phyloP scores from a whole-genome alignment of 2,113 vertebrate species.

The Nothocercus julius region DNA sequence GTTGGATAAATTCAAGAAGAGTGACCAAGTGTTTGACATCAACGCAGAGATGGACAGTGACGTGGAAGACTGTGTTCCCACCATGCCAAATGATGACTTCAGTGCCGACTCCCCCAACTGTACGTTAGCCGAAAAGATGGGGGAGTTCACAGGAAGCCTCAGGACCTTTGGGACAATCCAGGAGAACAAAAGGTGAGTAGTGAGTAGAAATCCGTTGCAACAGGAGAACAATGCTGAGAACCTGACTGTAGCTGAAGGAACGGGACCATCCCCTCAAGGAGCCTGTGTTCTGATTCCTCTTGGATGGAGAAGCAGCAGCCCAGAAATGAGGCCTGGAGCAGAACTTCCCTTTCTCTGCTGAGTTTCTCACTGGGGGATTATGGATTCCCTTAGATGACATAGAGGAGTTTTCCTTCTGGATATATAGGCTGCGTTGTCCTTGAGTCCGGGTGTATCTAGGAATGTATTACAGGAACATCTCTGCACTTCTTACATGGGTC shows the following conservation, averaged over 20 bases:
- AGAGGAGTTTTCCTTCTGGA: neutral
- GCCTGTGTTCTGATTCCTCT: neutral
- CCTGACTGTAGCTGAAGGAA: neutral
- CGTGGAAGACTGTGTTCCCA: slow-evolving; percentile 53
- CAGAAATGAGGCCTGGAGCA: neutral
- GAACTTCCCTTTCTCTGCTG: neutral
- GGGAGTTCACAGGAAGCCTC: slow-evolving; percentile 59
- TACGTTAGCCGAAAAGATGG: neutral
- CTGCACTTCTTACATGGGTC: neutral
- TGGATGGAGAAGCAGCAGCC: neutral
- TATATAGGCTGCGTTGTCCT: neutral
- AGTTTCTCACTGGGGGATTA: neutral
- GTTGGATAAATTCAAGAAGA: slow-evolving; percentile 88
- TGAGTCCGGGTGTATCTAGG: rapidly evolving
- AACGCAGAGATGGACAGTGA: slow-evolving; percentile 69
- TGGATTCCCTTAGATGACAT: neutral
- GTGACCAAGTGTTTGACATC: slow-evolving; percentile 87
- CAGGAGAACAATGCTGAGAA: too few species aligned
- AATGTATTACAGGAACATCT: neutral
- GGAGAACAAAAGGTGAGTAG: neutral
- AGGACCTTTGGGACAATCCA: neutral
- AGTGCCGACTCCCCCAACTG: slow-evolving; percentile 76
- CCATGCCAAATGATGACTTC: slow-evolving; percentile 74
- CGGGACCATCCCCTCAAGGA: too few species aligned
- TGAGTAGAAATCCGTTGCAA: neutral